Percentiles rank a stretch among this genome's conserved stretches.
These are phyloP conservation scores for Candidula unifasciata DNA, from an alignment of 2,888 invertebrate species.

Conservation along the genomic window DNA sequence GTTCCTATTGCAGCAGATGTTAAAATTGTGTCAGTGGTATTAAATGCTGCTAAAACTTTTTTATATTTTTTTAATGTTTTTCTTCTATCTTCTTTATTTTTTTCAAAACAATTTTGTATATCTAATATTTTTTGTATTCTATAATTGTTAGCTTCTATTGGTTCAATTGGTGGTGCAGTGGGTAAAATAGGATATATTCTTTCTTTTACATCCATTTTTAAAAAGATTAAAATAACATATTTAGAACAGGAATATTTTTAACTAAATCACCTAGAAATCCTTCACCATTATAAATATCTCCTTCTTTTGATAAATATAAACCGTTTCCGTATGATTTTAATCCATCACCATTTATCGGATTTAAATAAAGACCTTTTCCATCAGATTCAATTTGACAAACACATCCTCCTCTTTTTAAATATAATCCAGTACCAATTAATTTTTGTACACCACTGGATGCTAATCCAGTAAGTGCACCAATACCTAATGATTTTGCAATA, in stretches of 20 bases:
- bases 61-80: not conserved
- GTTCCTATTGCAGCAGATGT: no score
- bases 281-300: slow-evolving; percentile 42
- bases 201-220: not conserved
- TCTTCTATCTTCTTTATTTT: slow-evolving; percentile 17
- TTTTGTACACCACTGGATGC: slow-evolving; percentile 51
- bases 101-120: slow-evolving; percentile 18
- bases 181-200: not conserved
- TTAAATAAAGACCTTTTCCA: slow-evolving; percentile 54
- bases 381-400: slow-evolving; percentile 54
- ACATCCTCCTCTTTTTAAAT: slow-evolving; percentile 52
- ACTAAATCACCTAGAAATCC: slow-evolving; percentile 49
- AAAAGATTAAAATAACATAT: slow-evolving; percentile 28
- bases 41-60: not conserved
- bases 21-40: not conserved
- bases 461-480: slow-evolving; percentile 52
- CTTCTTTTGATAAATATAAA: slow-evolving; percentile 51
- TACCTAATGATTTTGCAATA: slow-evolving; percentile 40
- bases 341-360: slow-evolving; percentile 34
- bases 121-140: slow-evolving; percentile 25
- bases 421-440: slow-evolving; percentile 40
- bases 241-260: slow-evolving; percentile 52
- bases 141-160: slow-evolving; percentile 12
- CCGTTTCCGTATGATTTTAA: slow-evolving; percentile 51
- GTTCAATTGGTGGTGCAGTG: not conserved